phyloP scores from a whole-genome alignment of 2,797 vertebrate genomes.

The Xerus rutilus region DNA sequence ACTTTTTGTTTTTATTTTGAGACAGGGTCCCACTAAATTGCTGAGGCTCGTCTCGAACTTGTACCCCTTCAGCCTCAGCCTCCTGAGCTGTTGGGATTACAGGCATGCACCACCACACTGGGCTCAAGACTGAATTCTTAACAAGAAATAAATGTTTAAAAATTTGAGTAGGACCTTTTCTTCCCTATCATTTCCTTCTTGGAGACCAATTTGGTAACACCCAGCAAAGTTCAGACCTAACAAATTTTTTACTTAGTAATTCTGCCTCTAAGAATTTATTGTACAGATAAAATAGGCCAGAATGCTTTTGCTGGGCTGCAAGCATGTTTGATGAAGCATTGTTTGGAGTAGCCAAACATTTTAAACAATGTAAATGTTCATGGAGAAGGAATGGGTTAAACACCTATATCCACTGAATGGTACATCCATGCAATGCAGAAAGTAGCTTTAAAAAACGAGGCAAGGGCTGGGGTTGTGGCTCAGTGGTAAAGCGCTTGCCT shows the following conservation, averaged over 20 bases:
- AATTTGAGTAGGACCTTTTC: not conserved
- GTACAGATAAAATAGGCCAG: not conserved
- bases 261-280: conserved; percentile 23
- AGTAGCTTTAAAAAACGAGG: not conserved
- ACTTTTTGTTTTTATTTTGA: no score
- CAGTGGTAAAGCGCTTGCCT: no score
- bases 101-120: no score
- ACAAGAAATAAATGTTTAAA: conserved; percentile 21
- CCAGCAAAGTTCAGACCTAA: conserved; percentile 33
- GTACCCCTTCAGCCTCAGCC: no score
- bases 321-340: not conserved
- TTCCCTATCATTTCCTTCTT: conserved; percentile 10
- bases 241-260: conserved; percentile 24
- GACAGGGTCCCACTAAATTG: no score
- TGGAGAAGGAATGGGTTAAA: not conserved
- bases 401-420: no score
- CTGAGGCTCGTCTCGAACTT: no score
- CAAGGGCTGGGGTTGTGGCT: not conserved
- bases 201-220: not conserved
- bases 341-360: not conserved
- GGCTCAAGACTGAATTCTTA: not conserved
- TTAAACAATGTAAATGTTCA: not conserved
- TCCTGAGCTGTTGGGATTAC: no score
- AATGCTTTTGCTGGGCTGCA: not conserved
- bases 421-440: not conserved